A percentile compares a stretch with the other conserved stretches of the same genome.
Conservation (phyloP, 2,113 vertebrate genomes). For the Cygnus buccinator region DNA sequence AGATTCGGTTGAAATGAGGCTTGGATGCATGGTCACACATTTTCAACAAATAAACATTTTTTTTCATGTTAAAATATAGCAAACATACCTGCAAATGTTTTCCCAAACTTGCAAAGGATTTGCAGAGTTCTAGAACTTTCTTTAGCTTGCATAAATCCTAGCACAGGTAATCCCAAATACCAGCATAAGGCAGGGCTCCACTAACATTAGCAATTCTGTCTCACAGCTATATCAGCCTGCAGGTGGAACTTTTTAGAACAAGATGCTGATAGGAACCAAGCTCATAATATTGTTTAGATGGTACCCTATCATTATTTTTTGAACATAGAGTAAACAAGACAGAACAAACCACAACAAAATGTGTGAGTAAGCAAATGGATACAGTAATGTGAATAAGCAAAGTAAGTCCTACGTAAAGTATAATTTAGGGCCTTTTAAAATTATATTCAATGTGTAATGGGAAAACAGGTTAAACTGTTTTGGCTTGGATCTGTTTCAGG, state of each 20-base stretch:
- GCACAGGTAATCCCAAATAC: not conserved
- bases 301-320: not conserved
- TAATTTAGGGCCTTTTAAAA: not conserved
- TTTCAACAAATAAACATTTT: not conserved
- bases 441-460: not conserved
- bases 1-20: not conserved
- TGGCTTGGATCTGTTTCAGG: not conserved
- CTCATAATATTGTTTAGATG: not conserved
- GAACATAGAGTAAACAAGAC: not conserved
- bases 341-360: not conserved
- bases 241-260: not conserved
- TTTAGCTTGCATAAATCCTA: not conserved
- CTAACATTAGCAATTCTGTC: not conserved
- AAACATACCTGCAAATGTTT: not conserved
- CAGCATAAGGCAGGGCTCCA: not conserved
- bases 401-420: not conserved
- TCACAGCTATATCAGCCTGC: not conserved
- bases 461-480: not conserved
- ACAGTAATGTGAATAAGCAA: not conserved
- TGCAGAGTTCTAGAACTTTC: not conserved
- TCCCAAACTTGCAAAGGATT: not conserved
- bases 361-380: not conserved
- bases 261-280: not conserved
- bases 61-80: not conserved
- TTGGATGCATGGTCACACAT: not conserved